Conservation (phyloP, 2,888 invertebrate genomes). For the Drosophila kanekoi region DNA sequence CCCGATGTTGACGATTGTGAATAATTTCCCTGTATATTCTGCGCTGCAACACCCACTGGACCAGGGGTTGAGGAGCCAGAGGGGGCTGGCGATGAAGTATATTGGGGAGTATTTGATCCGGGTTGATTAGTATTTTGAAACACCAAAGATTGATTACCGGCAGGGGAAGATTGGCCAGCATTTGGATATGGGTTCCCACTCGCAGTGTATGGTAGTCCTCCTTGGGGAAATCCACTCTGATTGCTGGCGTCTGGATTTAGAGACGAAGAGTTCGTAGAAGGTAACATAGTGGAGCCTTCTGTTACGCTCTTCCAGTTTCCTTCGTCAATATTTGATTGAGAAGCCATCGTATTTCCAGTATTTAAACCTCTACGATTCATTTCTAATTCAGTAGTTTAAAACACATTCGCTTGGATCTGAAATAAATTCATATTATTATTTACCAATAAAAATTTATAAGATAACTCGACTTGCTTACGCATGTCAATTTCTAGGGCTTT, state of each 20-base stretch:
- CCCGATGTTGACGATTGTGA: slow-evolving; percentile 86
- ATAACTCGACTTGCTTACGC: slow-evolving; percentile 1
- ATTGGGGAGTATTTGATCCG: slow-evolving; percentile 92
- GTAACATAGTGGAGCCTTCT: slow-evolving; percentile 86
- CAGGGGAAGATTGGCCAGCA: slow-evolving; percentile 91
- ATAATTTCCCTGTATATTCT: slow-evolving; percentile 86
- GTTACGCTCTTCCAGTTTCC: slow-evolving; percentile 94
- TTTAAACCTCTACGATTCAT: slow-evolving; percentile 91
- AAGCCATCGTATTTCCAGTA: slow-evolving; percentile 87
- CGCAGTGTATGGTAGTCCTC: slow-evolving; percentile 85
- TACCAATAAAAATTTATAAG: too few species aligned
- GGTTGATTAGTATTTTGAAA: slow-evolving; percentile 90
- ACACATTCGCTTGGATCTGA: slow-evolving; percentile 64
- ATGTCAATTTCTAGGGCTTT: neutral
- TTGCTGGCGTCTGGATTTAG: slow-evolving; percentile 87
- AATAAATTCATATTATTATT: slow-evolving; percentile 14
- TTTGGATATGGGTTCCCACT: slow-evolving; percentile 89
- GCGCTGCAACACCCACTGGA: slow-evolving; percentile 89
- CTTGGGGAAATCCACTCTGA: slow-evolving; percentile 87
- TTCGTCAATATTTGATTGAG: slow-evolving; percentile 91
- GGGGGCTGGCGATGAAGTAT: slow-evolving; percentile 94
- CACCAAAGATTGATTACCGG: slow-evolving; percentile 88
- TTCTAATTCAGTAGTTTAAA: slow-evolving; percentile 86
- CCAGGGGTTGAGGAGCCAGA: slow-evolving; percentile 94
- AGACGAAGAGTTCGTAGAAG: slow-evolving; percentile 89